These are phyloP conservation scores for Lampropteryx suffumata DNA, from an alignment of 2,888 invertebrate species.

Conservation along the genomic window DNA sequence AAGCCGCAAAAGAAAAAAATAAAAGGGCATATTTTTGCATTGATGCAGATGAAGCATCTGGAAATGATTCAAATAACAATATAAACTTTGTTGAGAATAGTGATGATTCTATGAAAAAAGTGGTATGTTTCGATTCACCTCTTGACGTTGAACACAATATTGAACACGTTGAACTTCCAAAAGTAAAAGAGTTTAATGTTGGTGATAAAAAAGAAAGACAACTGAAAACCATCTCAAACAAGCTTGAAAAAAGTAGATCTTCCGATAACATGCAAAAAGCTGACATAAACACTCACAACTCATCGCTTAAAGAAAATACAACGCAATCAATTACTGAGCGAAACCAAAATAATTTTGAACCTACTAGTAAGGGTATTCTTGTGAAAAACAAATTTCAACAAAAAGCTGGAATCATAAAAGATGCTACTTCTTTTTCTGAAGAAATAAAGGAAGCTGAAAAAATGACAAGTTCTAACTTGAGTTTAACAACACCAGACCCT, in stretches of 20 bases:
- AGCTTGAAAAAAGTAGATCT: constrained; percentile 20
- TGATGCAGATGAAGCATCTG: constrained; percentile 51
- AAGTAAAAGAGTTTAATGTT: neutral
- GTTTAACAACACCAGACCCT: neutral
- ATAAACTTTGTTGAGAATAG: neutral
- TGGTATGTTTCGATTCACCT: neutral
- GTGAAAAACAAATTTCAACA: constrained; percentile 6
- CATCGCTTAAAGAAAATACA: constrained; percentile 17
- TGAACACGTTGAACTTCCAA: too few relatives aligned
- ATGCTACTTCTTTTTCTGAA: neutral
- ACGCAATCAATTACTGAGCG: neutral
- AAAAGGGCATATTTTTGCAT: constrained; percentile 67
- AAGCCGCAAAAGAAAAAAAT: constrained; percentile 65
- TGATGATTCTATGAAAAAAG: neutral
- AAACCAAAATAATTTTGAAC: neutral
- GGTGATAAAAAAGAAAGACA: neutral
- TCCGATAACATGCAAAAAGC: constrained; percentile 5
- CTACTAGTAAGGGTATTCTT: constrained; percentile 10
- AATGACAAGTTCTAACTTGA: neutral
- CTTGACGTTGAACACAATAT: neutral
- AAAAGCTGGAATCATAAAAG: constrained; percentile 4
- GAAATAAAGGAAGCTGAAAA: neutral
- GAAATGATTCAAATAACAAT: constrained; percentile 1
- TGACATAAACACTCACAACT: constrained; percentile 8
- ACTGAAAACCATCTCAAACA: constrained; percentile 7